Evolutionary conservation across 2,113 vertebrate genomes (phyloP).

Genomic region (Mandrillus leucophaeus): DNA sequence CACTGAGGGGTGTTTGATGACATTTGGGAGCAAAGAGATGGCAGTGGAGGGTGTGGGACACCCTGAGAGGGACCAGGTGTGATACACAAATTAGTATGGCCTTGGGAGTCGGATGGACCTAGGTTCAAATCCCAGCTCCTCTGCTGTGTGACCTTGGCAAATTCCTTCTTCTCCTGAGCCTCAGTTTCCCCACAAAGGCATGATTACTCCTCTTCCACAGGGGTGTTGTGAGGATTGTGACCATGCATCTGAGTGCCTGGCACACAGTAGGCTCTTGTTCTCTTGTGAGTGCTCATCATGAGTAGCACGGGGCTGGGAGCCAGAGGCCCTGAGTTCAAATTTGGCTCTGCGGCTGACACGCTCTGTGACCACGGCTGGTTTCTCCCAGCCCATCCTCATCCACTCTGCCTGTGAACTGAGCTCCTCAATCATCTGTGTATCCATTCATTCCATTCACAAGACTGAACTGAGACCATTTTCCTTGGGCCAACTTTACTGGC

Average conservation of each 20-base stretch:
- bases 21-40: too few species aligned
- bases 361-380: not conserved
- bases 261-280: not conserved
- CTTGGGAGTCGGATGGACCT: not conserved
- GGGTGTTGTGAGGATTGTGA: not conserved
- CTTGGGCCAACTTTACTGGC: not conserved
- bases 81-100: not conserved
- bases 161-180: not conserved
- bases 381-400: fast-evolving
- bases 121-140: not conserved
- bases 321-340: not conserved
- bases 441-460: too few species aligned
- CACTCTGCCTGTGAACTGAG: not conserved
- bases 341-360: not conserved
- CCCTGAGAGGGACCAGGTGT: too few species aligned
- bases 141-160: not conserved
- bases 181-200: not conserved
- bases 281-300: not conserved
- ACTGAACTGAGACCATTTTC: not conserved
- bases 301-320: fast-evolving
- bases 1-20: too few species aligned
- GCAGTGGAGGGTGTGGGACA: not conserved
- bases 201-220: not conserved
- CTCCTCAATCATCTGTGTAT: not conserved
- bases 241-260: not conserved